A percentile compares a stretch with the other conserved stretches of the same genome.
These are phyloP conservation scores for Lepilemur ruficaudatus DNA, from an alignment of 2,797 vertebrate genomes.

Conservation along the genomic window DNA sequence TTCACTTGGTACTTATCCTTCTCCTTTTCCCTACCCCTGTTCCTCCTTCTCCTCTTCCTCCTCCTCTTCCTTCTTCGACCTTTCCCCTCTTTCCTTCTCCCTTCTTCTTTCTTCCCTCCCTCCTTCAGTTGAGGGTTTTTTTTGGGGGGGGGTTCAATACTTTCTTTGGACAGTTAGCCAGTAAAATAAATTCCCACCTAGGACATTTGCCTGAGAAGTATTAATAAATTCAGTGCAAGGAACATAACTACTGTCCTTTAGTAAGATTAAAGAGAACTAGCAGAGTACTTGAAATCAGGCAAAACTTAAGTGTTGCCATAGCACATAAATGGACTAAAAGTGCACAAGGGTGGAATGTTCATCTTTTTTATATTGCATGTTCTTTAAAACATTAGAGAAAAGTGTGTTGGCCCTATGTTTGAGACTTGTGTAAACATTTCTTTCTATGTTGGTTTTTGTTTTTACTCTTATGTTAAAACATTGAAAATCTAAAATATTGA, in stretches of 20 bases:
- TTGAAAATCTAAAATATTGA: slow-evolving; percentile 35
- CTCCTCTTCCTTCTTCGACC: no score
- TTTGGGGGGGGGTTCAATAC: neutral
- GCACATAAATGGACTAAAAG: slow-evolving; percentile 22
- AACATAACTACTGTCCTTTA: neutral
- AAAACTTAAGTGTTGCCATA: neutral
- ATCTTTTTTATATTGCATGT: neutral
- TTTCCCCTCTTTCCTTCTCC: neutral
- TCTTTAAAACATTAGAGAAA: slow-evolving; percentile 5
- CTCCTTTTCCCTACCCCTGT: neutral
- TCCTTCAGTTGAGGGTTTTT: neutral
- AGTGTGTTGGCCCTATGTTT: neutral
- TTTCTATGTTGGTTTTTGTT: neutral
- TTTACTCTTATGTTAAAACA: neutral
- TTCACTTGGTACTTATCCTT: neutral
- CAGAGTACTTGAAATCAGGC: neutral
- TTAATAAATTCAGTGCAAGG: neutral
- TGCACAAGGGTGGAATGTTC: neutral
- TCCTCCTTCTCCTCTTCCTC: neutral
- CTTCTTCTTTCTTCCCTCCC: neutral
- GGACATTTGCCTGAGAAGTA: slow-evolving; percentile 25
- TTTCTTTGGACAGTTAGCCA: neutral
- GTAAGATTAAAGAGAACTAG: neutral
- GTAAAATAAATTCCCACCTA: slow-evolving; percentile 11
- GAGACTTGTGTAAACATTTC: neutral